phyloP scores from a whole-genome alignment of 1,140 invertebrate species.

The Drosophila auraria region DNA sequence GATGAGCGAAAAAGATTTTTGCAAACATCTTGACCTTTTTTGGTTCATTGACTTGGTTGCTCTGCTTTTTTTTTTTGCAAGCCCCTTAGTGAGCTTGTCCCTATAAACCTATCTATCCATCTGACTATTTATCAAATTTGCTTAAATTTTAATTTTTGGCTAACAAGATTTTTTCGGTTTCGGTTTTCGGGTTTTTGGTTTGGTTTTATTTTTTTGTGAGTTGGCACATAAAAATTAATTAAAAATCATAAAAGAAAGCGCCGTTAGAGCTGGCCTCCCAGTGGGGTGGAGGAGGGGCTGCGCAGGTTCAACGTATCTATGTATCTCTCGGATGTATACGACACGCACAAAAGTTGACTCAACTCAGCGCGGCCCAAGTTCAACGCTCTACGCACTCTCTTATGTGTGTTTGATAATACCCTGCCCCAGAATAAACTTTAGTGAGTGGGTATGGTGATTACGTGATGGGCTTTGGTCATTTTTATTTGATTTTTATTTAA shows the following conservation, averaged over 20 bases:
- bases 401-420: constrained; percentile 30
- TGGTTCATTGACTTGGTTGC: constrained; percentile 68
- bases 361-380: constrained; percentile 61
- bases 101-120: constrained; percentile 51
- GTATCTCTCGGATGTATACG: constrained; percentile 62
- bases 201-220: constrained; percentile 8
- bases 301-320: constrained; percentile 71
- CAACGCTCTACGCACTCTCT: constrained; percentile 67
- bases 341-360: constrained; percentile 74
- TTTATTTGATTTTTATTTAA: not conserved
- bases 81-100: constrained; percentile 18
- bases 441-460: not conserved
- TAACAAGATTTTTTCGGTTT: constrained; percentile 62
- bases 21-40: constrained; percentile 69
- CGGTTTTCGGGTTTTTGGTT: not conserved
- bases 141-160: constrained; percentile 56
- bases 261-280: constrained; percentile 57
- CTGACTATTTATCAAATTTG: constrained; percentile 73
- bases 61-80: constrained; percentile 13
- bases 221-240: constrained; percentile 70
- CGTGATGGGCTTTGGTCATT: not conserved
- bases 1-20: constrained; percentile 57
- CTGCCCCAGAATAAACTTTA: constrained; percentile 3
- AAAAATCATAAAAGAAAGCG: constrained; percentile 70
- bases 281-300: constrained; percentile 2